These are phyloP conservation scores for Pollachius pollachius DNA, from an alignment of 2,113 vertebrate genomes.

Conservation along the genomic window DNA sequence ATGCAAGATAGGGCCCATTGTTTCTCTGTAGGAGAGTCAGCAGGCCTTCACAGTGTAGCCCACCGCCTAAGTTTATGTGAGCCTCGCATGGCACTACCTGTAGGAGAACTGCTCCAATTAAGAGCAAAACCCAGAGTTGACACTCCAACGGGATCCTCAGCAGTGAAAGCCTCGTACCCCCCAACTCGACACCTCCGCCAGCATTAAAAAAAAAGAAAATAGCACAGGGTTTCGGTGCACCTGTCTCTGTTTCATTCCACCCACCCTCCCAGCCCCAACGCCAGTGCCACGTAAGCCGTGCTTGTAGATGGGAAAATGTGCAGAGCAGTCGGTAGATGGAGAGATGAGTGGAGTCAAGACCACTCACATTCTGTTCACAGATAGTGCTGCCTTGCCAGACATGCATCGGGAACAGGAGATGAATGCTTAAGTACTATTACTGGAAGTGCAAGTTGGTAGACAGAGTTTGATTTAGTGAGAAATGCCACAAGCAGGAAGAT, in stretches of 20 bases:
- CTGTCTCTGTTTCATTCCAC: neutral
- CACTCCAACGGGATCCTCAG: neutral
- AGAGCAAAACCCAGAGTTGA: neutral
- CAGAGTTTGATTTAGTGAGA: conserved; percentile 33
- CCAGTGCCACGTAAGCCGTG: conserved; percentile 21
- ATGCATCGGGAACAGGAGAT: conserved; percentile 16
- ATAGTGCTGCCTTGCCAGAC: conserved; percentile 7
- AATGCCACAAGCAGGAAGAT: conserved; percentile 29
- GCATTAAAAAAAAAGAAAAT: neutral
- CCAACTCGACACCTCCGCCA: conserved; percentile 26
- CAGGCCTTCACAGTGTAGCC: too few species aligned
- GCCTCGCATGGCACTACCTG: too few species aligned
- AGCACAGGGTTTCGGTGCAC: conserved; percentile 9
- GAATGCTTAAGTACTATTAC: conserved; percentile 21
- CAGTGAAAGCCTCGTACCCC: neutral
- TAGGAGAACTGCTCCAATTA: too few species aligned
- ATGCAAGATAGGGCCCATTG: too few species aligned
- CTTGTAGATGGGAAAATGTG: conserved; percentile 19
- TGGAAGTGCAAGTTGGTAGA: conserved; percentile 14
- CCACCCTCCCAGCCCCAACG: neutral
- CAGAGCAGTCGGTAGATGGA: conserved; percentile 26
- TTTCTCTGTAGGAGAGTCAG: too few species aligned
- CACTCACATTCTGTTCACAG: conserved; percentile 12
- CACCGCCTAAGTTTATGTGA: too few species aligned
- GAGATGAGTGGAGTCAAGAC: conserved; percentile 18